Percentiles rank a stretch among this genome's conserved stretches.
phyloP scores from a whole-genome alignment of 2,113 vertebrate species.

The Genyomyrus donnyi region DNA sequence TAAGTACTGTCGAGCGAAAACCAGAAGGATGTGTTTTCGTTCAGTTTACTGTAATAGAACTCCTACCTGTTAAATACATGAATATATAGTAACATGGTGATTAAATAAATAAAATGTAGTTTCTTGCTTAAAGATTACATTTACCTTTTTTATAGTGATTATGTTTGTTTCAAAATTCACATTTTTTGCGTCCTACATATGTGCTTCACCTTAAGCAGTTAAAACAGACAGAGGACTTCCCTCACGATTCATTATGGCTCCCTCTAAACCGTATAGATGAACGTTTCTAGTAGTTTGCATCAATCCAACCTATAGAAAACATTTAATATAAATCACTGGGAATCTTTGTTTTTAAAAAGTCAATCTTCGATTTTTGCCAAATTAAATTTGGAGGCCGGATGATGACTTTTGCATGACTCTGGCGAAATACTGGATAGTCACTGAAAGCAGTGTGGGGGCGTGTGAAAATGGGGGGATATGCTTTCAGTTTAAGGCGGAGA shows the following conservation, averaged over 20 bases:
- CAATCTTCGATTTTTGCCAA: background rate
- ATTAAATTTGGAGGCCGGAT: background rate
- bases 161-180: background rate
- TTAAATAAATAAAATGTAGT: background rate
- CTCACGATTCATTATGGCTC: background rate
- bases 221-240: background rate
- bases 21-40: background rate
- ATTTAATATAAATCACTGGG: background rate
- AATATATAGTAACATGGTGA: background rate
- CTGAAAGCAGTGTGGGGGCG: background rate
- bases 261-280: background rate
- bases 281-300: background rate
- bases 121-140: background rate
- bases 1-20: background rate
- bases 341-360: background rate
- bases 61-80: background rate
- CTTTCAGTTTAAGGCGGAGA: constrained; percentile 1
- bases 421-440: background rate
- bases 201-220: background rate
- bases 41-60: background rate
- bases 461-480: constrained; percentile 1
- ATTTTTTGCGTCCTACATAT: background rate
- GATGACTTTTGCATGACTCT: background rate
- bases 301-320: background rate
- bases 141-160: background rate